These are phyloP conservation scores for Pagetopsis macropterus DNA, from an alignment of 2,797 vertebrate species.

Conservation along the genomic window DNA sequence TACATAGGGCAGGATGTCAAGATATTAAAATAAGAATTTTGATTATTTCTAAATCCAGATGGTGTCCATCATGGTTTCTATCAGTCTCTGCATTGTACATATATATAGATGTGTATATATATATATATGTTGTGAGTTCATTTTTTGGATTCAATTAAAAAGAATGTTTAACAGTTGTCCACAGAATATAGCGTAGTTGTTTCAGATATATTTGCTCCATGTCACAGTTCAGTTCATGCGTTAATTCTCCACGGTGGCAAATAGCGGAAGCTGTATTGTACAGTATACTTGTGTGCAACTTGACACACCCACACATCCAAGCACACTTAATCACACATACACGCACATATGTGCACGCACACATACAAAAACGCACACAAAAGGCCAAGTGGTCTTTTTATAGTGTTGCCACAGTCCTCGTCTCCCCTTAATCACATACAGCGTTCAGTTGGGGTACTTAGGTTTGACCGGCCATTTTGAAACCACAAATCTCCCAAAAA, in stretches of 20 bases:
- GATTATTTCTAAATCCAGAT: conserved; percentile 80
- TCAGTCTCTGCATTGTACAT: conserved; percentile 75
- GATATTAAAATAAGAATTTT: conserved; percentile 75
- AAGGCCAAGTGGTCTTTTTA: conserved; percentile 79
- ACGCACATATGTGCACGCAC: conserved; percentile 55
- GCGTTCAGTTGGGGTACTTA: conserved; percentile 66
- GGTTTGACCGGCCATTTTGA: conserved; percentile 71
- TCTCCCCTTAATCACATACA: conserved; percentile 62
- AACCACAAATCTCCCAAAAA: conserved; percentile 67
- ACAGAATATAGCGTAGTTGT: conserved; percentile 83
- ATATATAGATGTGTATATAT: conserved; percentile 33
- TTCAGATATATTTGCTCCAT: conserved; percentile 84
- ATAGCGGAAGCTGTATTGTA: conserved; percentile 83
- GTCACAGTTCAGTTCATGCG: conserved; percentile 84
- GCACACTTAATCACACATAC: conserved; percentile 62
- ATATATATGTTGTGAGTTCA: conserved; percentile 65
- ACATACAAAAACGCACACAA: conserved; percentile 70
- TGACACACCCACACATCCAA: conserved; percentile 62
- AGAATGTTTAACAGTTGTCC: conserved; percentile 81
- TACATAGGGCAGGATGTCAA: conserved; percentile 76
- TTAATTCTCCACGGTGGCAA: conserved; percentile 78
- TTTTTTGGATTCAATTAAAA: conserved; percentile 77
- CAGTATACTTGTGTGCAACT: conserved; percentile 84
- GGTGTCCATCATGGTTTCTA: conserved; percentile 73
- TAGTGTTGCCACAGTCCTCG: conserved; percentile 70